A percentile compares a stretch with the other conserved stretches of the same genome.
These are phyloP conservation scores for Eriosoma lanigerum DNA, from an alignment of 1,140 invertebrate genomes.

Conservation along the genomic window DNA sequence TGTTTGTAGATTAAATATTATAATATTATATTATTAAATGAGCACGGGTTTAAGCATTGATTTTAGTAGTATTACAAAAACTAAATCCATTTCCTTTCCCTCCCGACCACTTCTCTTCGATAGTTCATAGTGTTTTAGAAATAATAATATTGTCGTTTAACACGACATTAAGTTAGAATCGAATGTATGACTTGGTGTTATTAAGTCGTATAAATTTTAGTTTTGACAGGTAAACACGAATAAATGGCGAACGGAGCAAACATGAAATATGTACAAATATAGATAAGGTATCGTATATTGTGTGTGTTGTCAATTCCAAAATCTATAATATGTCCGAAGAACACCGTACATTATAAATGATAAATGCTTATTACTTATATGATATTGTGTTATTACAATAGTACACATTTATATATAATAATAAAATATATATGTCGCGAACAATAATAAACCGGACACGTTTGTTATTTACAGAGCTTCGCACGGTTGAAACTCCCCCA, in stretches of 20 bases:
- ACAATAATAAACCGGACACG: conserved; percentile 24
- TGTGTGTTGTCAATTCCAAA: neutral
- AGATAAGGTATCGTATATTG: neutral
- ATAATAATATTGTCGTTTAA: no score
- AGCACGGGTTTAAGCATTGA: no score
- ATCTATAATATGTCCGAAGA: neutral
- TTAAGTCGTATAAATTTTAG: no score
- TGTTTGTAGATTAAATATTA: no score
- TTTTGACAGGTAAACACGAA: conserved; percentile 2
- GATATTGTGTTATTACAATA: neutral
- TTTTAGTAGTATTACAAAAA: no score
- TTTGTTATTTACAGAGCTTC: neutral
- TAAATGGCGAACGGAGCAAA: neutral
- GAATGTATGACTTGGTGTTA: no score
- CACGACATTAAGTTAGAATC: no score
- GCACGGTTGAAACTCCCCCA: neutral
- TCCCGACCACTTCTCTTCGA: no score
- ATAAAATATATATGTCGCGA: neutral
- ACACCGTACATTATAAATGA: neutral
- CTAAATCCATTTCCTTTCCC: no score
- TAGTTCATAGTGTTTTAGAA: no score
- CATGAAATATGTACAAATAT: neutral
- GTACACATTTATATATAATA: no score
- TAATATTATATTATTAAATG: no score
- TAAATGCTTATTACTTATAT: neutral